Evolutionary conservation across 2,888 invertebrate genomes (phyloP).

Genomic region (Andrena camellia): DNA sequence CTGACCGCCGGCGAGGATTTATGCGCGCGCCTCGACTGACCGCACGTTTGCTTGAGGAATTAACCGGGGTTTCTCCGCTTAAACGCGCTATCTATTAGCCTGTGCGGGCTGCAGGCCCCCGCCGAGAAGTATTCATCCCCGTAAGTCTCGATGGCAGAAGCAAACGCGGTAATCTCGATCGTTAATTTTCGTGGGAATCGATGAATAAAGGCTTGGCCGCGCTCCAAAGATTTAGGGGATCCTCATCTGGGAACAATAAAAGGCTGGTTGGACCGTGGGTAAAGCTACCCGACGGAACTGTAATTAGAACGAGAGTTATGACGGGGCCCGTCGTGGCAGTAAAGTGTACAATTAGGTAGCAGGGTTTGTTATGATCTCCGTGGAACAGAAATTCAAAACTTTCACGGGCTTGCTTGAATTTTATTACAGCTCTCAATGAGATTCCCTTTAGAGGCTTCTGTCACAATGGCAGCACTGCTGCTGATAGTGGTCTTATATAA

Average conservation of each 20-base stretch:
- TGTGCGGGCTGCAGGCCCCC: too few species aligned
- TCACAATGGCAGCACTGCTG: too few species aligned
- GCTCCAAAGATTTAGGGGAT: conserved; percentile 11
- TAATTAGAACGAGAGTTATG: neutral
- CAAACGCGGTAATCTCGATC: conserved; percentile 25
- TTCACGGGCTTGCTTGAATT: too few species aligned
- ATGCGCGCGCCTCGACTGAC: conserved; percentile 19
- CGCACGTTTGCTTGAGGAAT: conserved; percentile 52
- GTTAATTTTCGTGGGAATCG: conserved; percentile 42
- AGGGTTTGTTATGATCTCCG: neutral
- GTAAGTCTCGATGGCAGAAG: conserved; percentile 17
- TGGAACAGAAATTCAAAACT: neutral
- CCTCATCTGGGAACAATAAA: neutral
- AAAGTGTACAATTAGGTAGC: neutral
- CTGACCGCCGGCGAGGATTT: conserved; percentile 35
- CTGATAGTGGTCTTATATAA: too few species aligned
- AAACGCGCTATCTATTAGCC: conserved; percentile 44
- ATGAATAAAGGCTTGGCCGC: conserved; percentile 9
- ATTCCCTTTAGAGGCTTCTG: too few species aligned
- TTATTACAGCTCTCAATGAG: too few species aligned
- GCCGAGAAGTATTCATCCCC: conserved; percentile 33
- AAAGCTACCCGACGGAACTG: neutral
- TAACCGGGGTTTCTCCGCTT: conserved; percentile 33
- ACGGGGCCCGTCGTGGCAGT: neutral
- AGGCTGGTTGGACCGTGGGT: neutral